Evolutionary conservation across 1,140 invertebrate genomes (phyloP), one percentile per base, ranked within the genome.

Genomic region (Paraescarpia echinospica): DNA sequence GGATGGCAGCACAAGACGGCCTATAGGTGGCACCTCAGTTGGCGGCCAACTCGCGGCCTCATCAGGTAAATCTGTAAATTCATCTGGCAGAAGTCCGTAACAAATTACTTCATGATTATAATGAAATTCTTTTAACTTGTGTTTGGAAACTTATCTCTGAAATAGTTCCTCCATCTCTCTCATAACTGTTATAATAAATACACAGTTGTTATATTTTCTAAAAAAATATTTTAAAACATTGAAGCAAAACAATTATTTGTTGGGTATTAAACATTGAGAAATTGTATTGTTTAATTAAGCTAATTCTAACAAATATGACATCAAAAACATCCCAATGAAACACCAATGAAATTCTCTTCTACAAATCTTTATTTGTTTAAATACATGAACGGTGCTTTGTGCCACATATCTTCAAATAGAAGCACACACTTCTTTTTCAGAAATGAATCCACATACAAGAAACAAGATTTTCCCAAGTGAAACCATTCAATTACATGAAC

Each of bases 11-110:
- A 93, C 93, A 92, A 92, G 18, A 94, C 92, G 14, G 92, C 94
- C 35, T 94, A 94, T 90, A 93, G 94, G 89, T 94, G 94, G 94
- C 91, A 92, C 34, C 92, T 94, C 48, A 51, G 92, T 59, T 94
- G 94, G 89, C 92, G 94, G 6, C 94, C 94, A 8, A 94, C 94
- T 35, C 33, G 92, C 41, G 94, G 94, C 34, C 77, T 94, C 51
- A 95, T 95, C n/a, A 94, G 93, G 94, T 95, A n/a, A 48, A 14
- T 33, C 33, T 33, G 31, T 91, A 90, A 34, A 12, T 12, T 4
- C 90, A 34, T 31, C 59, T 77, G n/a, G 0, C 59, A 31, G 41
- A 41, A 41, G 41, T 41, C 41, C 22, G 4, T 77, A 77, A 77
- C 8, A 31, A 22, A 77, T 90, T 34, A n/a, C n/a, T 90, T 90